Base-by-base conservation (phyloP, 2,797 vertebrate genomes). In the Pachyuromys duprasi region DNA sequence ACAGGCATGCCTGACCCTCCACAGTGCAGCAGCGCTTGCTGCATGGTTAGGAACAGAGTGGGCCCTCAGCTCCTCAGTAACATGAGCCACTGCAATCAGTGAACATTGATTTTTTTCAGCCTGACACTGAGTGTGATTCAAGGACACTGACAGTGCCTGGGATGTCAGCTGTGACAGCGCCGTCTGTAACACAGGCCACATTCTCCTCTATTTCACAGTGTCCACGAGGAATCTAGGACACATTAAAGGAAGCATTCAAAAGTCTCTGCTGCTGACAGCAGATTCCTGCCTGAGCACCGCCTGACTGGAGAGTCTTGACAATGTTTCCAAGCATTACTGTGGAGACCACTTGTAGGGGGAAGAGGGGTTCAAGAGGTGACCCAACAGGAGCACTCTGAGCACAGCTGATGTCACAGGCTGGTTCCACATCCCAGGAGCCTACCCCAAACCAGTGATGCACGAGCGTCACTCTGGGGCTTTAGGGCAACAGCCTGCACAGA, bases 31-130 rank as follows among this genome's bases (percentile, higher is more conserved):
- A 3, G 13, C 0, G 0, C 76, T 3, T 0, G 67, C 45, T 18
- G 17, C 9, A 1, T 2, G n/a, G 11, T n/a, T 1, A 86, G 91
- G 70, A 82, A 7, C 4, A 28, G 65, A 69, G 91, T 49, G 2
- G 63, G 94, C 75, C 86, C 89, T 53, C 42, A 0, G 83, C 80
- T 53, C 2, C 39, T 79, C 15, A 62, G 95, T 8, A 84, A 84
- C 76, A 65, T 3, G 8, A 82, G 81, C 93, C 95, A 86, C 11
- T 24, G 96, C 91, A 75, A 80, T 92, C 76, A 95, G 96, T 26
- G 33, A 42, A 84, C 83, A 93, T 31, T n/a, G 95, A 92, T 88
- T 62, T 57, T 57, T 57, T 57, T 83, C 78, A 81, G 95, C 92
- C 92, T 1, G 67, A 87, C 94, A 90, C 28, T 2, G 49, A 75